These are phyloP conservation scores for Synanthedon tipuliformis DNA, from an alignment of 2,888 invertebrate genomes.

Conservation along the genomic window DNA sequence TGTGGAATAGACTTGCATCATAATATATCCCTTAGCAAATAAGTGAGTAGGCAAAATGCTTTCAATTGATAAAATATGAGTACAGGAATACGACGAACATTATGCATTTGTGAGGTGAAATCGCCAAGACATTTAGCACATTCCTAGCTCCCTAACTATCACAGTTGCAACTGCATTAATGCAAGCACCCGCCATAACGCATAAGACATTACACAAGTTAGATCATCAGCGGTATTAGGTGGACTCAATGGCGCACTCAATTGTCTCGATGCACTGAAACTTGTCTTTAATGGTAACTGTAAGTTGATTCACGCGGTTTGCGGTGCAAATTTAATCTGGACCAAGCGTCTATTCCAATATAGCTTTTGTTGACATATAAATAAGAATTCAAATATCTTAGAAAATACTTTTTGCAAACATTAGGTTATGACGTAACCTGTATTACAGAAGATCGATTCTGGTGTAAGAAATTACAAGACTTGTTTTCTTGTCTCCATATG, in stretches of 20 bases:
- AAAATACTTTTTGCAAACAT: no score
- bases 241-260: conserved; percentile 21
- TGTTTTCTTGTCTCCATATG: no score
- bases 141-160: neutral
- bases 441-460: no score
- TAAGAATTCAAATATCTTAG: no score
- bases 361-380: no score
- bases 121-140: neutral
- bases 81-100: neutral
- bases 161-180: conserved; percentile 19
- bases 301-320: conserved; percentile 24
- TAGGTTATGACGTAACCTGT: no score
- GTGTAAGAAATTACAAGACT: no score
- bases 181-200: conserved; percentile 42
- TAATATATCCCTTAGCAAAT: neutral
- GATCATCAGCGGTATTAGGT: conserved; percentile 43
- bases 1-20: neutral
- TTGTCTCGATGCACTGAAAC: conserved; percentile 14
- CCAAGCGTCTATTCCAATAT: neutral
- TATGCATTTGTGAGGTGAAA: neutral
- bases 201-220: conserved; percentile 53
- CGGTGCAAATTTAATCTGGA: neutral
- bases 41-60: neutral
- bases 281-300: conserved; percentile 24
- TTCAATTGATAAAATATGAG: neutral